These are phyloP conservation scores for Pachycephala philippinensis DNA, from an alignment of 2,113 vertebrate species.

Conservation along the genomic window DNA sequence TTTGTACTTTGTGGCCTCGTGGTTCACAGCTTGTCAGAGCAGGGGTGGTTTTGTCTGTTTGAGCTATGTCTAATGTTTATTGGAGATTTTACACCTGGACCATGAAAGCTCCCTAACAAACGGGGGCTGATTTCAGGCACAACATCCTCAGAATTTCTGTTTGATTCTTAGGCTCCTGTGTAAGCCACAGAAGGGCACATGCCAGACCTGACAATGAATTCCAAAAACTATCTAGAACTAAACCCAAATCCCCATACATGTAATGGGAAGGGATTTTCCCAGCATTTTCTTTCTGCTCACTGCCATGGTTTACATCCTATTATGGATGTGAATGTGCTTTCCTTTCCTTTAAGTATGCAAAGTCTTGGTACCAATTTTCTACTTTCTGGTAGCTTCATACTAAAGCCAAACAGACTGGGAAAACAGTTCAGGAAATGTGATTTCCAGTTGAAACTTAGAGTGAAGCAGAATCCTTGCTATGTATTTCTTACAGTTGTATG, in stretches of 20 bases:
- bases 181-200: not conserved
- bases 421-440: not conserved
- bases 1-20: conserved; percentile 21
- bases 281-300: not conserved
- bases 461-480: not conserved
- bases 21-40: conserved; percentile 26
- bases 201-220: not conserved
- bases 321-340: not conserved
- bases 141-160: conserved; percentile 11
- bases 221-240: not conserved
- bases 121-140: not conserved
- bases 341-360: not conserved
- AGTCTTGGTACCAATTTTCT: not conserved
- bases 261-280: conserved; percentile 10
- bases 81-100: conserved; percentile 57
- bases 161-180: not conserved
- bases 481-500: not conserved
- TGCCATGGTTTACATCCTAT: not conserved
- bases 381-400: not conserved
- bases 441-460: not conserved
- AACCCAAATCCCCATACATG: not conserved
- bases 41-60: conserved; percentile 5
- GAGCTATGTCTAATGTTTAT: conserved; percentile 30
- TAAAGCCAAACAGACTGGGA: not conserved
- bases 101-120: conserved; percentile 44